These are phyloP conservation scores for Drosophila leontia DNA, from an alignment of 1,140 invertebrate genomes.

Conservation along the genomic window DNA sequence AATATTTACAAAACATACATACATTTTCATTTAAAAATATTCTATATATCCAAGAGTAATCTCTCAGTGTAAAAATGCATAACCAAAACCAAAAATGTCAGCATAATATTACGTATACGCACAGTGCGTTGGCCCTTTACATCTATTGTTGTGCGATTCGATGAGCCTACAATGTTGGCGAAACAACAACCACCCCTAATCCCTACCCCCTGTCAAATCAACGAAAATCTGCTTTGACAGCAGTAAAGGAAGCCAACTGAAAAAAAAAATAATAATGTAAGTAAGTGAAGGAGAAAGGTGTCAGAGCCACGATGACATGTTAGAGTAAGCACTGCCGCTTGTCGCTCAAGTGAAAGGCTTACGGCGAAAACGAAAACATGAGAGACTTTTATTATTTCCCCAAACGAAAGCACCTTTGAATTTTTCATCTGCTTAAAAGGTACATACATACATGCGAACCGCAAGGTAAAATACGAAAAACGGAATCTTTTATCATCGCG, in stretches of 20 bases:
- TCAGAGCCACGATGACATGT: constrained; percentile 24
- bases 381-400: constrained; percentile 28
- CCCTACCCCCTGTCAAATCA: constrained; percentile 41
- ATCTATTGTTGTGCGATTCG: constrained; percentile 10
- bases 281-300: constrained; percentile 34
- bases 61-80: constrained; percentile 13
- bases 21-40: neutral
- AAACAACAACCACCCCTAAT: neutral
- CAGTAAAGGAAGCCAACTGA: constrained; percentile 20
- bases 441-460: neutral
- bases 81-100: constrained; percentile 9
- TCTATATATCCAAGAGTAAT: no score
- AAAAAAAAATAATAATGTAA: constrained; percentile 11
- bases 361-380: constrained; percentile 12
- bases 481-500: constrained; percentile 17
- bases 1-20: no score
- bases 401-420: neutral
- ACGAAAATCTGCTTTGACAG: constrained; percentile 65
- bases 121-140: neutral
- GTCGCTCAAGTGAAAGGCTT: constrained; percentile 29
- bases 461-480: constrained; percentile 16
- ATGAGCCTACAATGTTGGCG: constrained; percentile 13
- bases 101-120: constrained; percentile 49
- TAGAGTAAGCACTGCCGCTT: constrained; percentile 23
- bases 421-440: constrained; percentile 33